phyloP scores from a whole-genome alignment of 2,113 vertebrate genomes.

The Saguinus midas region DNA sequence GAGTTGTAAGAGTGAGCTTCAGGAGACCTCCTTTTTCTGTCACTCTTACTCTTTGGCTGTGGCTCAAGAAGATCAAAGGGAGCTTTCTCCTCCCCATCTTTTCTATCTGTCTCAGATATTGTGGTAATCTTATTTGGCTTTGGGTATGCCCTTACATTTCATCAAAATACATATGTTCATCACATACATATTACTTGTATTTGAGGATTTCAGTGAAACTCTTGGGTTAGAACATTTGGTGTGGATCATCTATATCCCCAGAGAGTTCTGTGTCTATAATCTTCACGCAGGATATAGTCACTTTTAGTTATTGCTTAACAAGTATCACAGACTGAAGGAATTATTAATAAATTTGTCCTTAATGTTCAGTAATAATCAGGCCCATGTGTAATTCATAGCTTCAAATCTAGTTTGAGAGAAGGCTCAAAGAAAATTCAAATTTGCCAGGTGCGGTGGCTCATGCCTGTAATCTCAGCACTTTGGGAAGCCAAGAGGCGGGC shows the following conservation, averaged over 20 bases:
- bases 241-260: too few species aligned
- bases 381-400: neutral
- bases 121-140: neutral
- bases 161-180: neutral
- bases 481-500: too few species aligned
- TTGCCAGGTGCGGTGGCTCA: too few species aligned
- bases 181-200: too few species aligned
- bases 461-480: too few species aligned
- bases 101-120: neutral
- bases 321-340: neutral
- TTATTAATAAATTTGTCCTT: neutral
- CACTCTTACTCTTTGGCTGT: neutral
- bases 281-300: neutral
- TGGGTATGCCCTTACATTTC: too few species aligned
- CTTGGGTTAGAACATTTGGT: neutral
- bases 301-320: neutral
- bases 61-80: neutral
- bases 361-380: neutral
- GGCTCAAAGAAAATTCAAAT: neutral
- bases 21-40: neutral
- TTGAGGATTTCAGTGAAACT: neutral
- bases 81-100: neutral
- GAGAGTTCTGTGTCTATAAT: neutral
- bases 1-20: accelerated
- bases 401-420: neutral